Conservation (phyloP, 2,113 vertebrate genomes). For the Passer domesticus region DNA sequence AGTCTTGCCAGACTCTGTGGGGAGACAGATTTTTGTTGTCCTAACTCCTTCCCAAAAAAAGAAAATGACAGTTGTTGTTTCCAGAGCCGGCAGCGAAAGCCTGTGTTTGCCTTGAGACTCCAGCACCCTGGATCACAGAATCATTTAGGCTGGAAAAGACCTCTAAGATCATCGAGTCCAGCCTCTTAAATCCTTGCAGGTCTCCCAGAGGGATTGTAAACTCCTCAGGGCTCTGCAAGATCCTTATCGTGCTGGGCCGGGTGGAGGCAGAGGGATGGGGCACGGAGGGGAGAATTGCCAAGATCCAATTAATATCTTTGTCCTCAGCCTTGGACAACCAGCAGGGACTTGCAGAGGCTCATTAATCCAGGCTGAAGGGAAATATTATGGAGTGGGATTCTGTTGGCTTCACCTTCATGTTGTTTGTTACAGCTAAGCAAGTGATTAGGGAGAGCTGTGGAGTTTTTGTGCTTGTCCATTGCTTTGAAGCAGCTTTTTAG, state of each 20-base stretch:
- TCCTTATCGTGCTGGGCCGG: background rate
- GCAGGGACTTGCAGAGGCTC: background rate
- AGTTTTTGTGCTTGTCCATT: background rate
- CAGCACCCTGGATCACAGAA: background rate
- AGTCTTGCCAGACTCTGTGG: background rate
- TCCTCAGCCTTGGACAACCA: background rate
- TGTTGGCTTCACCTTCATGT: background rate
- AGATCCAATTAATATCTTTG: background rate
- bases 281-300: background rate
- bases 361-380: background rate
- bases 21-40: background rate
- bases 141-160: background rate
- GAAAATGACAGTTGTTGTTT: background rate
- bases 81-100: background rate
- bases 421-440: background rate
- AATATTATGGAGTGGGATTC: background rate
- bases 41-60: background rate
- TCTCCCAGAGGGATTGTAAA: background rate
- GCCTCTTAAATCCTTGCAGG: background rate
- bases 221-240: background rate
- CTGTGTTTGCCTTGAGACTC: background rate
- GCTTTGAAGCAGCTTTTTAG: background rate
- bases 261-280: background rate
- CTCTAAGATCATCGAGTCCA: background rate
- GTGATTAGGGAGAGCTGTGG: background rate